Evolutionary conservation across 2,888 invertebrate species (phyloP), one percentile per base, ranked within the genome.

Genomic region (Mythimna vitellina): DNA sequence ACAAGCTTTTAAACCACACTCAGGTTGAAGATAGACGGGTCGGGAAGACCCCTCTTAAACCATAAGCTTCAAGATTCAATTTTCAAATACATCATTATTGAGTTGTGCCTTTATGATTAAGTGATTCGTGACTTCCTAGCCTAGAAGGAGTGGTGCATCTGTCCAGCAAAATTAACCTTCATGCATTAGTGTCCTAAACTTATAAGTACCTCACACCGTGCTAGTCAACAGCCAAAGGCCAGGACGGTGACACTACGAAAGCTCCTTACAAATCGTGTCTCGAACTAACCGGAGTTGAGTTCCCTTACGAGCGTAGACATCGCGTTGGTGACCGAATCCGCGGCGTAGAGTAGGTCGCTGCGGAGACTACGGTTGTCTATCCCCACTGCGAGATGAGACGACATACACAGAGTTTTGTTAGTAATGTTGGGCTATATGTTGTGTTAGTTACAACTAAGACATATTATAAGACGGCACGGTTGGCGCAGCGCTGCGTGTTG

Each of bases 301-400:
- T 99, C 99, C 93, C 99, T 97, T 86, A 99, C 99, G 86, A 99
- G 97, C 38, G 99, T 99, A 51, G 99, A 99, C 99, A 99, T 99
- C 78, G 99, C 99, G 95, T 99, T 99, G 78, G 99, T 99, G 86
- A 99, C 99, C 42, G 99, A 99, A 95, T 99, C 99, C 60, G 99
- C 99, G 62, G 99, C 99, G 89, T 98, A 98, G 85, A 99, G 97
- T 70, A 99, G 97, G 94, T 99, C 99, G 90, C 98, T 98, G 88
- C 98, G 96, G 66, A 98, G 97, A 85, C 97, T 98, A 87, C 98
- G 96, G 91, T 94, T 94, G 90, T 96, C 96, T 88, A 96, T 95
- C 80, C 95, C 95, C 95, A 96, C 96, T 96, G 90, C 8, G 80
- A 77, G 20, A 77, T 63, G 68, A 53, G 49, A 72, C 61, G 64